A percentile compares a stretch with the other conserved stretches of the same genome.
phyloP scores from a whole-genome alignment of 2,888 invertebrate species.

The Epirrhoe alternata region DNA sequence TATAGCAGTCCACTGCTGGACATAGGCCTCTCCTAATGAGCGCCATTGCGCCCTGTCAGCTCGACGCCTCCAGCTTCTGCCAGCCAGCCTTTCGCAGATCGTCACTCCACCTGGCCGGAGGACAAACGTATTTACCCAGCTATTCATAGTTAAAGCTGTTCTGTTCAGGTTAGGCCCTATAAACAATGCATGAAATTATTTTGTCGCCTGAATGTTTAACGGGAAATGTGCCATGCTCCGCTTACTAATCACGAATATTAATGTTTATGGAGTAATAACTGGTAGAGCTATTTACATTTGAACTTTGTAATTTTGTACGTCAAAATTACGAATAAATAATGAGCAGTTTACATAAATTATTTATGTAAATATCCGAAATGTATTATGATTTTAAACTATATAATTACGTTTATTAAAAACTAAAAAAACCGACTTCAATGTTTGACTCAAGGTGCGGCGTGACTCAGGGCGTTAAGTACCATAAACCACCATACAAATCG shows the following conservation, averaged over 20 bases:
- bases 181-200: constrained; percentile 41
- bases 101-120: no score
- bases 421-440: no score
- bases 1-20: no score
- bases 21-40: no score
- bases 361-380: not conserved
- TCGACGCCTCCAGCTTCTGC: no score
- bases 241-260: constrained; percentile 31
- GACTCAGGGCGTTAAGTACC: no score
- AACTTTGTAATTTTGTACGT: constrained; percentile 11
- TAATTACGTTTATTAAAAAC: no score
- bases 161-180: constrained; percentile 26
- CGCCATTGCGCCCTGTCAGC: no score
- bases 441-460: no score
- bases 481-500: no score
- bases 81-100: no score
- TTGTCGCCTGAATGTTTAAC: constrained; percentile 30
- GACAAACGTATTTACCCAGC: constrained; percentile 1
- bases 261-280: constrained; percentile 24
- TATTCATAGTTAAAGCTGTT: not conserved
- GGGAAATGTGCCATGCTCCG: constrained; percentile 29
- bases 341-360: not conserved
- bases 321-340: constrained; percentile 3
- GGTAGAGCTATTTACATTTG: constrained; percentile 11
- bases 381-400: not conserved